phyloP scores from a whole-genome alignment of 1,140 invertebrate species.

The Akabosia matsudoensis region DNA sequence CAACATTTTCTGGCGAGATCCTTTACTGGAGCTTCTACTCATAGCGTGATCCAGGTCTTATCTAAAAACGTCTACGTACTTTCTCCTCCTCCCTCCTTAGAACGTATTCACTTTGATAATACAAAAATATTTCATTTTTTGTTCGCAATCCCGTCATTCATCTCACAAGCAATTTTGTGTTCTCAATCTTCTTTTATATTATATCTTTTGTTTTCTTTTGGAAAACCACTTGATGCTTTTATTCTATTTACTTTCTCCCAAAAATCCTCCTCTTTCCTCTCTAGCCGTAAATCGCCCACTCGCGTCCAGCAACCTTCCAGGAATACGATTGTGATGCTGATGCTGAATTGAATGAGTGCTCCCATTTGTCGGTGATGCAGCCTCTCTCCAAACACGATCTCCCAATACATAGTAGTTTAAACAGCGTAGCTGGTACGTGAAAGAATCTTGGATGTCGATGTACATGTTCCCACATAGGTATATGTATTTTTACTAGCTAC shows the following conservation, averaged over 20 bases:
- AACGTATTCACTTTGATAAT: too few relatives aligned
- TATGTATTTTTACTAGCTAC: too few relatives aligned
- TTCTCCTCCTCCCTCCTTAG: neutral
- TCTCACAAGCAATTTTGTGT: too few relatives aligned
- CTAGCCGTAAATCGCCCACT: neutral
- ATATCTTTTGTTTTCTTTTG: too few relatives aligned
- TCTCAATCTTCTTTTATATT: too few relatives aligned
- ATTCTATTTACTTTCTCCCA: neutral
- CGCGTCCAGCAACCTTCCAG: neutral
- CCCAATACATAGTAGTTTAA: neutral
- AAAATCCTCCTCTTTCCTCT: neutral
- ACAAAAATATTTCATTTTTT: too few relatives aligned
- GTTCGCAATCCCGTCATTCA: too few relatives aligned
- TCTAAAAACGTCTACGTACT: neutral
- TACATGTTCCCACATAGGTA: too few relatives aligned
- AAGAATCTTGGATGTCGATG: too few relatives aligned
- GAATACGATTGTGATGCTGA: neutral
- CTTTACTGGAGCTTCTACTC: neutral
- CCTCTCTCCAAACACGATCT: neutral
- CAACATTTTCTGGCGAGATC: too few relatives aligned
- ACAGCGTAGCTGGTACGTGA: too few relatives aligned
- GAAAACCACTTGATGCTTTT: neutral
- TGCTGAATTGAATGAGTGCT: neutral
- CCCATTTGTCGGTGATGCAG: neutral
- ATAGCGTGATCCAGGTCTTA: neutral